A percentile compares a stretch with the other conserved stretches of the same genome.
Conservation (phyloP, 2,888 invertebrate species). For the Sinopyrophorus schimmeli region DNA sequence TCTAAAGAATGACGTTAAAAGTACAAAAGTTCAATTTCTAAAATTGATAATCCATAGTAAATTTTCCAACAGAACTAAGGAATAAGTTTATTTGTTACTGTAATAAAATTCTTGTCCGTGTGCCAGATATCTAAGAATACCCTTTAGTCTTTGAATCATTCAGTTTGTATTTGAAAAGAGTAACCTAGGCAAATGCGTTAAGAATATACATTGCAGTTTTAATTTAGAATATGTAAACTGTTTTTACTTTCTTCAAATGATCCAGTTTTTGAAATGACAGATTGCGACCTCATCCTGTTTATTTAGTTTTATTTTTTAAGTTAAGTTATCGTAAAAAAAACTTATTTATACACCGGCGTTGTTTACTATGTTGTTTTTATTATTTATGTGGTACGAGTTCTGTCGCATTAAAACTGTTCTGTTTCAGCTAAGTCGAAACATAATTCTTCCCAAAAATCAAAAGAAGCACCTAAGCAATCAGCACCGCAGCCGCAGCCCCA, state of each 20-base stretch:
- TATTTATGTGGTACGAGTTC: too few relatives aligned
- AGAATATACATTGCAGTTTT: background rate
- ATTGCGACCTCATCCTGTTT: slow-evolving; percentile 17
- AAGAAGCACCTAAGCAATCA: slow-evolving; percentile 40
- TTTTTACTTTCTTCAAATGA: background rate
- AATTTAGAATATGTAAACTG: background rate
- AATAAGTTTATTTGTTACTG: slow-evolving; percentile 27
- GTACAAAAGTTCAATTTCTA: background rate
- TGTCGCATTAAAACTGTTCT: too few relatives aligned
- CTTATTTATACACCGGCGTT: too few relatives aligned
- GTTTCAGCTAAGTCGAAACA: slow-evolving; percentile 46
- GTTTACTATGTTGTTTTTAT: background rate
- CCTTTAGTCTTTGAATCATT: slow-evolving; percentile 17
- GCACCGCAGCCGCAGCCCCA: slow-evolving; percentile 8
- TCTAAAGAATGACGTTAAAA: background rate
- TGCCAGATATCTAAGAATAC: slow-evolving; percentile 36
- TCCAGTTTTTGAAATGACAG: too few relatives aligned
- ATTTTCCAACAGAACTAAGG: slow-evolving; percentile 1
- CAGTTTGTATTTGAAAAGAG: slow-evolving; percentile 15
- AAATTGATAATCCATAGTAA: too few relatives aligned
- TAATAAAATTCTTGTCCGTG: slow-evolving; percentile 33
- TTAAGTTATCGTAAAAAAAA: too few relatives aligned
- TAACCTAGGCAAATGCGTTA: slow-evolving; percentile 13
- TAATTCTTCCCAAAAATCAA: slow-evolving; percentile 43
- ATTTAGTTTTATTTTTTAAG: too few relatives aligned